Evolutionary conservation across 2,113 vertebrate species (phyloP).

Genomic region (Semicossyphus pulcher): DNA sequence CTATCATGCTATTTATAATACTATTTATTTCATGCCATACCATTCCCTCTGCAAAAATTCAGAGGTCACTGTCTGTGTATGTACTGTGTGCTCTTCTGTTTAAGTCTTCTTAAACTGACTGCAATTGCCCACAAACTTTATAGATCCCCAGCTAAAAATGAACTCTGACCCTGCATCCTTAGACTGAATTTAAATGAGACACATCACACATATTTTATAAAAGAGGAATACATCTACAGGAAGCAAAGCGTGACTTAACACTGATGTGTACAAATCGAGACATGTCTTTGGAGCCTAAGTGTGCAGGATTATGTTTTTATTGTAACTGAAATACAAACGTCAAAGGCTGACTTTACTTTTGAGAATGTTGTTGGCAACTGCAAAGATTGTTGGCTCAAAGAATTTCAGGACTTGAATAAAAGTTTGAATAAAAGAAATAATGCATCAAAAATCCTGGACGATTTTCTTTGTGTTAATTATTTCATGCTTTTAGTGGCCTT

Average conservation of each 20-base stretch:
- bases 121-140: slow-evolving; percentile 6
- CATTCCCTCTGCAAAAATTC: slow-evolving; percentile 19
- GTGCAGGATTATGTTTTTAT: background rate
- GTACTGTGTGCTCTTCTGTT: background rate
- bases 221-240: background rate
- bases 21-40: slow-evolving; percentile 26
- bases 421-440: slow-evolving; percentile 23
- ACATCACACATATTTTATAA: slow-evolving; percentile 21
- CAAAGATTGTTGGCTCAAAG: background rate
- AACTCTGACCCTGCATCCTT: background rate
- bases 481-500: background rate
- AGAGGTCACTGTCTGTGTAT: slow-evolving; percentile 12
- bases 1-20: slow-evolving; percentile 42
- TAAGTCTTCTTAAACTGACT: slow-evolving; percentile 1
- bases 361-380: slow-evolving; percentile 28
- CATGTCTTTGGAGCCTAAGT: background rate
- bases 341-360: slow-evolving; percentile 3
- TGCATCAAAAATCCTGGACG: slow-evolving; percentile 8
- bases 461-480: background rate
- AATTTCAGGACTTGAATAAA: slow-evolving; percentile 1
- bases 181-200: slow-evolving; percentile 1
- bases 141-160: background rate
- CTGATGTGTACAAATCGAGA: background rate
- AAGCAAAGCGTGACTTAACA: background rate
- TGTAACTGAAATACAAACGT: slow-evolving; percentile 12